Conservation (phyloP, 2,797 vertebrate genomes). For the Coregonus sp. region DNA sequence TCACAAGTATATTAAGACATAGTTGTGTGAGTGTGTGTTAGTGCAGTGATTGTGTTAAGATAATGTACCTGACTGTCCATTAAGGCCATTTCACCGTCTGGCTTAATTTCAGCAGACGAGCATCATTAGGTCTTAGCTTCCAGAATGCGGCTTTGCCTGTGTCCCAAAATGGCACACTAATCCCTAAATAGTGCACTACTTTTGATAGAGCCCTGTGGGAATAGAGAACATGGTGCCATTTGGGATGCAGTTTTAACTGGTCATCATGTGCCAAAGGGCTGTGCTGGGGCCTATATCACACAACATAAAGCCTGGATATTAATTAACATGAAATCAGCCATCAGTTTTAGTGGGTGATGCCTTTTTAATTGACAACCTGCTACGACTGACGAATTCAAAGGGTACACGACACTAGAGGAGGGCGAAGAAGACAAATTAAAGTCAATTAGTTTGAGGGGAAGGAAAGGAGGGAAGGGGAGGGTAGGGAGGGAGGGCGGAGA, state of each 20-base stretch:
- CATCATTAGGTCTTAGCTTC: slow-evolving; percentile 73
- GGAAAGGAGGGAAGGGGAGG: slow-evolving; percentile 38
- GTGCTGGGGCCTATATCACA: slow-evolving; percentile 67
- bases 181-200: not conserved
- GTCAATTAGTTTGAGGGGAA: slow-evolving; percentile 66
- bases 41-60: slow-evolving; percentile 68
- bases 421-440: slow-evolving; percentile 73
- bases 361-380: slow-evolving; percentile 73
- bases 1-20: no score
- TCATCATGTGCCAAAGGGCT: slow-evolving; percentile 65
- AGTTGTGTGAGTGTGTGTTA: not conserved
- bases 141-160: slow-evolving; percentile 65
- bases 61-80: slow-evolving; percentile 72
- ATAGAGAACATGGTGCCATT: not conserved
- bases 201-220: not conserved
- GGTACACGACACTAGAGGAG: slow-evolving; percentile 55
- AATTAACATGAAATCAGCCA: slow-evolving; percentile 76
- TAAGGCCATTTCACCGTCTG: slow-evolving; percentile 73
- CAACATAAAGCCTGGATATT: slow-evolving; percentile 78
- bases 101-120: slow-evolving; percentile 73
- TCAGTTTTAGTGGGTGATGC: slow-evolving; percentile 72
- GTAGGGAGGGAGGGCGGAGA: slow-evolving; percentile 44
- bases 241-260: not conserved
- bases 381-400: slow-evolving; percentile 57
- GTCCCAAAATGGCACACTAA: not conserved